Base-by-base conservation (phyloP, 2,797 vertebrate genomes). In the Xiphophorus birchmanni region DNA sequence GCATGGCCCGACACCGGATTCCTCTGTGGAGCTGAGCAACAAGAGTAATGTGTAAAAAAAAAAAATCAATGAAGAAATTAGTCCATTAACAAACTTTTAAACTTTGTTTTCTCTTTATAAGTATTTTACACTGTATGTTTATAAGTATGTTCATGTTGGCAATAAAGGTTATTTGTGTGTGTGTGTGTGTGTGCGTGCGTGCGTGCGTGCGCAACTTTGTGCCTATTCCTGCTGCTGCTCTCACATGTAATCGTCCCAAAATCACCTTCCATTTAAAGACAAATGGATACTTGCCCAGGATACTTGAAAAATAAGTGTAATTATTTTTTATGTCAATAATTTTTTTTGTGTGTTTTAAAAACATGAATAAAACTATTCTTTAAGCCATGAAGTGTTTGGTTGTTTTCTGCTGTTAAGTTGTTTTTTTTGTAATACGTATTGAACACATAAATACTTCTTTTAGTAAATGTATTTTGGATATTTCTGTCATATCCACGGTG, bases 1-100 rank as follows among this genome's bases (percentile, higher is more conserved):
- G 50, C 75, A 63, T 8, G 32, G 0, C 29, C 48, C 84, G 26
- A 23, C 52, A n/a, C 13, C 77, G 37, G 88, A 88, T 29, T 47
- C 84, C 5, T 35, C 82, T 3, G 3, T 81, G 45, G 91, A 92
- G 26, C n/a, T 85, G 71, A 85, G 35, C 80, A 74, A 47, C 3
- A 72, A 18, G 21, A 79, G 8, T 44, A 76, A n/a, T 21, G 44
- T 65, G n/a, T 54, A 12, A 47, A 81, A 23, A 6, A 45, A 42
- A 26, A 13, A 44, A 12, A 71, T 4, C 2, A 1, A 44, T n/a
- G 67, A 71, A 71, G 18, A 10, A 42, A 69, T 58, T 13, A 12
- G 56, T 58, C 12, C 56, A 29, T 5, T 29, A 12, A n/a, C 4
- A 0, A 58, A 58, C 4, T 12, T 29, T 58, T 29, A 29, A 58